Evolutionary conservation across 2,888 invertebrate species (phyloP), one percentile per base, ranked within the genome.

Genomic region (Lepidocyrtoides sp.): DNA sequence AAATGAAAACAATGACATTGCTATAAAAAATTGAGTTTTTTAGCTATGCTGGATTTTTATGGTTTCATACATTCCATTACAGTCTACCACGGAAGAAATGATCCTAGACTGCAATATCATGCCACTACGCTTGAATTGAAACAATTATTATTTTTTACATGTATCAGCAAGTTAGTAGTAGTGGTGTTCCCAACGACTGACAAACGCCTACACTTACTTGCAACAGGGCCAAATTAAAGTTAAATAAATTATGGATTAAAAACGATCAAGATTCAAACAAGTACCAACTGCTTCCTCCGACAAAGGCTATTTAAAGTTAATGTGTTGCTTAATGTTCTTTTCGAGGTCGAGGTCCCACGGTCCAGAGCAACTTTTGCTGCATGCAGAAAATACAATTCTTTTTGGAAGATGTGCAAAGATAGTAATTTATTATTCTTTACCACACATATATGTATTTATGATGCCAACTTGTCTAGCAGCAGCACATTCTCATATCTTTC

Each of bases 381-480:
- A 8, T 48, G 41, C n/a, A n/a, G n/a, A n/a, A n/a, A n/a, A n/a
- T n/a, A n/a, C n/a, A n/a, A n/a, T n/a, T n/a, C n/a, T n/a, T n/a
- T n/a, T n/a, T n/a, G n/a, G n/a, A n/a, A n/a, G n/a, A n/a, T n/a
- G n/a, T n/a, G n/a, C n/a, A n/a, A n/a, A n/a, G n/a, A n/a, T n/a
- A n/a, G n/a, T n/a, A n/a, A n/a, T n/a, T n/a, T n/a, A n/a, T n/a
- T n/a, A n/a, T n/a, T n/a, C n/a, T n/a, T n/a, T n/a, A n/a, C n/a
- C n/a, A n/a, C n/a, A n/a, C n/a, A n/a, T n/a, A n/a, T n/a, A n/a
- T n/a, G n/a, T n/a, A n/a, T n/a, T n/a, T n/a, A n/a, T n/a, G 44
- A 44, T 51, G 51, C 44, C 51, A 77, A 77, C 2, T 17, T 77
- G 77, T 77, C 51, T 77, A 51, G 26, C 23, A 48, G n/a, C n/a